Conservation (phyloP, 2,113 vertebrate genomes). For the Rana temporaria region DNA sequence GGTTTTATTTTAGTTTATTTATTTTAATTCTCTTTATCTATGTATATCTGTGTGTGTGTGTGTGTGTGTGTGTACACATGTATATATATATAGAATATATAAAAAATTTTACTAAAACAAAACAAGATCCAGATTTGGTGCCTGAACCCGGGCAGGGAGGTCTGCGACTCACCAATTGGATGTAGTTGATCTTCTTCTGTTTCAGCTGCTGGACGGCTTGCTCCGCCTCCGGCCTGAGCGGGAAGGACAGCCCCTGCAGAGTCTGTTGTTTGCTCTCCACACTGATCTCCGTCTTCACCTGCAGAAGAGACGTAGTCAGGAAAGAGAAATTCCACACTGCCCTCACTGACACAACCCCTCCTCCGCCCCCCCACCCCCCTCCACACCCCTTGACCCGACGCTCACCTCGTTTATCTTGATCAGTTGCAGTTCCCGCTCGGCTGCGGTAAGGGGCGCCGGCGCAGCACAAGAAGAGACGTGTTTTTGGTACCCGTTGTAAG, state of each 20-base stretch:
- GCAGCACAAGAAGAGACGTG: slow-evolving; percentile 86
- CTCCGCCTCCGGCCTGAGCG: slow-evolving; percentile 89
- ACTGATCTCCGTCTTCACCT: slow-evolving; percentile 94
- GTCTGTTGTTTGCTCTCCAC: slow-evolving; percentile 93
- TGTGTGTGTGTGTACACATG: no score
- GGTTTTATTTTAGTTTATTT: no score
- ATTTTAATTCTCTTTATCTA: no score
- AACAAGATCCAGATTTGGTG: no score
- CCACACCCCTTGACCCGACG: not conserved
- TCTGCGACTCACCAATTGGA: slow-evolving; percentile 84
- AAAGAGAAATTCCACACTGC: not conserved
- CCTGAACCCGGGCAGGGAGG: not conserved
- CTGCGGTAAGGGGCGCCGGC: slow-evolving; percentile 87
- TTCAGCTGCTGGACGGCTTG: slow-evolving; percentile 88
- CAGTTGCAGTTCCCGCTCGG: slow-evolving; percentile 91
- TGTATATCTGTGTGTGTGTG: no score
- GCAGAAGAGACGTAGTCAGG: slow-evolving; percentile 54
- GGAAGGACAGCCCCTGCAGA: slow-evolving; percentile 92
- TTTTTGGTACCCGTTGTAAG: slow-evolving; percentile 90
- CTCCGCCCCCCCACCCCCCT: not conserved
- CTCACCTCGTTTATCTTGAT: slow-evolving; percentile 93
- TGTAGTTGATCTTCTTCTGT: slow-evolving; percentile 91
- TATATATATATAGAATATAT: no score
- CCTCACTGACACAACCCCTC: not conserved
- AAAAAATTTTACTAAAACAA: no score